Base-by-base conservation (phyloP, 2,888 invertebrate species). In the Eurytoma adleriae region DNA sequence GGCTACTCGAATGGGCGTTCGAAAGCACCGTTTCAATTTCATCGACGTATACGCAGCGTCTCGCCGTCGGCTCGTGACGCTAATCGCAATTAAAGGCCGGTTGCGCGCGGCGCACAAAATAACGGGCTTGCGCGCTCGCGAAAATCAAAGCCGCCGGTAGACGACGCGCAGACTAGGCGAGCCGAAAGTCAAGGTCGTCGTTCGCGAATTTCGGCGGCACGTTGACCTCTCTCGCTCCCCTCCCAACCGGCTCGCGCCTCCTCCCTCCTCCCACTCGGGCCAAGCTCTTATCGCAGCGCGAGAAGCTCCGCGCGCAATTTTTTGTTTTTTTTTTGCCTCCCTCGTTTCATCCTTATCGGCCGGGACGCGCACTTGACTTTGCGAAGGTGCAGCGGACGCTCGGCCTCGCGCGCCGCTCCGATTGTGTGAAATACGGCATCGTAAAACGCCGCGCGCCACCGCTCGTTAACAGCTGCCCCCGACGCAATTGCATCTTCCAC, bases 121-220 rank as follows among this genome's bases (percentile, higher is more conserved):
- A 59, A n/a, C 24, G 20, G 14, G 3, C n/a, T 50, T 24, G 24
- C 24, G 24, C 59, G 16, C 10, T 52, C 16, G 40, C 64, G 64
- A 64, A 69, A 69, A 69, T 69, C 30, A 56, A 52, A 56, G 56
- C 12, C 27, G 30, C n/a, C n/a, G n/a, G 40, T n/a, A n/a, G 69
- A 27, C 56, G 69, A 27, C 56, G 69, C 69, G 69, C 54, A 54
- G 68, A 20, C 68, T 68, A 68, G 52, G 12, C 27, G n/a, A 68
- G 69, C 30, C 57, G 61, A 71, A 71, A 59, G 71, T 71, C 71
- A 71, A 71, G 71, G 71, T 71, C 71, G 69, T 18, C 20, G 59
- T 40, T 71, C 48, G 71, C 71, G 59, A 71, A 61, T 71, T 71
- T 71, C 71, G 71, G 20, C 48, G 20, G 48, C 57, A 59, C 72